Evolutionary conservation across 2,113 vertebrate genomes (phyloP).

Genomic region (Coptodon rendalli): DNA sequence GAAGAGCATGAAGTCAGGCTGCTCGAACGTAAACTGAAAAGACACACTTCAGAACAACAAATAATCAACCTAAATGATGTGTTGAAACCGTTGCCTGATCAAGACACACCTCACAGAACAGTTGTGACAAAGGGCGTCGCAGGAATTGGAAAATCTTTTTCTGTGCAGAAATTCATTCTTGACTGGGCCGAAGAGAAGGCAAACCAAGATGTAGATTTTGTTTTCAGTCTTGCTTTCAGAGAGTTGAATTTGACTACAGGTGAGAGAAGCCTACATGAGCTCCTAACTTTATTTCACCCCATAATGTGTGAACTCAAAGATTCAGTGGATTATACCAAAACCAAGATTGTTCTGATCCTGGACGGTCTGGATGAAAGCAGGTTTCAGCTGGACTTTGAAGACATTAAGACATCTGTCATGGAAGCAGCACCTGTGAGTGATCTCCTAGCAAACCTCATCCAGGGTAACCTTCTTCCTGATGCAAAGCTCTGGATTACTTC

Average conservation of each 20-base stretch:
- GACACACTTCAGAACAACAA: fast-evolving
- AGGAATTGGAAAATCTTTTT: constrained; percentile 46
- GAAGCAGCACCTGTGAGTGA: background rate
- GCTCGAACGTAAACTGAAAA: fast-evolving
- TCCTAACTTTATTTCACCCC: constrained; percentile 29
- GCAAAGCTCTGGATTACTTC: constrained; percentile 43
- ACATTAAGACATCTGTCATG: background rate
- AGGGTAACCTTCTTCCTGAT: constrained; percentile 31
- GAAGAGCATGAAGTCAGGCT: no score
- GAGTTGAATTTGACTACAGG: constrained; percentile 20
- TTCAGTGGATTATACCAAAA: background rate
- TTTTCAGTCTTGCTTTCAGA: constrained; percentile 41
- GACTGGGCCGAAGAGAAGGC: constrained; percentile 29
- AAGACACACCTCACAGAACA: background rate
- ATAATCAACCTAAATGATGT: no score
- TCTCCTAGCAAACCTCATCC: constrained; percentile 35
- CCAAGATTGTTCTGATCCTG: constrained; percentile 28
- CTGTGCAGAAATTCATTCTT: constrained; percentile 31
- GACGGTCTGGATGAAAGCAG: constrained; percentile 55
- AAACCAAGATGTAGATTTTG: constrained; percentile 17
- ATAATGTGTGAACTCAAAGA: background rate
- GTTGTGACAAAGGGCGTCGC: constrained; percentile 35
- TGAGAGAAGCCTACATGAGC: background rate
- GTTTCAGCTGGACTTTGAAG: constrained; percentile 23
- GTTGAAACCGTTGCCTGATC: background rate